phyloP scores from a whole-genome alignment of 2,797 vertebrate genomes.

The Anguilla pacifica region DNA sequence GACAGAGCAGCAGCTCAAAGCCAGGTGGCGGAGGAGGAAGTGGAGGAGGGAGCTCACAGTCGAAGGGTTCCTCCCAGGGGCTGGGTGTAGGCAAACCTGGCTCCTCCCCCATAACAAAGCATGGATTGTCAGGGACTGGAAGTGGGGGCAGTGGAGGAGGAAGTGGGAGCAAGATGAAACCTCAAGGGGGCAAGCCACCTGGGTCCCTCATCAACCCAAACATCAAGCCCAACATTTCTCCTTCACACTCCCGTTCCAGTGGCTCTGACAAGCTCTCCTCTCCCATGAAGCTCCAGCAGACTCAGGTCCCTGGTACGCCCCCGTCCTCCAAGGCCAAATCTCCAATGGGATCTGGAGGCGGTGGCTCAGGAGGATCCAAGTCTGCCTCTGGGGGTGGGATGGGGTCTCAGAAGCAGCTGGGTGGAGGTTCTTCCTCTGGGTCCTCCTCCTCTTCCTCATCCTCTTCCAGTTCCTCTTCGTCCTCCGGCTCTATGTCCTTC shows the following conservation, averaged over 20 bases:
- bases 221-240: slow-evolving; percentile 97
- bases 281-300: slow-evolving; percentile 89
- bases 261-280: slow-evolving; percentile 91
- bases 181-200: slow-evolving; percentile 93
- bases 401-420: slow-evolving; percentile 89
- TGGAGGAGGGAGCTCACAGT: slow-evolving; percentile 74
- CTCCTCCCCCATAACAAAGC: slow-evolving; percentile 94
- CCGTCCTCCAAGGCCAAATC: slow-evolving; percentile 98
- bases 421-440: slow-evolving; percentile 73
- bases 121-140: slow-evolving; percentile 84
- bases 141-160: slow-evolving; percentile 71
- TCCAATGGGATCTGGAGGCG: slow-evolving; percentile 88
- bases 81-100: slow-evolving; percentile 89
- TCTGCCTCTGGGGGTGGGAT: slow-evolving; percentile 85
- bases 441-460: slow-evolving; percentile 61
- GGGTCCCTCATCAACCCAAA: slow-evolving; percentile 92
- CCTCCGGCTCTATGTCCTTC: slow-evolving; percentile 67
- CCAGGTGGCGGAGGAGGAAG: slow-evolving; percentile 76
- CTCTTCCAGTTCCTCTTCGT: slow-evolving; percentile 67
- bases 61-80: slow-evolving; percentile 89
- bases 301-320: slow-evolving; percentile 88
- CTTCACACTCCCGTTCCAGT: slow-evolving; percentile 92
- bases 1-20: slow-evolving; percentile 85
- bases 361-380: slow-evolving; percentile 86
- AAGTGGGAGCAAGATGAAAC: slow-evolving; percentile 85